Base-by-base conservation (phyloP, 2,113 vertebrate genomes). In the Henicopernis longicauda region DNA sequence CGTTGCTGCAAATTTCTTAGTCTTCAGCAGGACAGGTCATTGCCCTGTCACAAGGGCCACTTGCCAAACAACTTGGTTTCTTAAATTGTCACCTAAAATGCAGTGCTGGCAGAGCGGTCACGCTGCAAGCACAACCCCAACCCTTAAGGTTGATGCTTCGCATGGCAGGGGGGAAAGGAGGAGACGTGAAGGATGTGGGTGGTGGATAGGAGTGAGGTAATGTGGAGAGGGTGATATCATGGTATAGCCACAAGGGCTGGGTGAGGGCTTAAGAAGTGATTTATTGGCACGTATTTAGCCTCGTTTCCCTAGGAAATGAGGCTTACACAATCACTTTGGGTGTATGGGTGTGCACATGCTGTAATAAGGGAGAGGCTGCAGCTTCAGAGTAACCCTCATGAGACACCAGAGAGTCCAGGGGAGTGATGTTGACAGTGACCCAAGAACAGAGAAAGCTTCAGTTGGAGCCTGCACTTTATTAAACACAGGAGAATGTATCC, bases 181-280 rank as follows among this genome's bases (percentile, higher is more conserved):
- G 81, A 77, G 82, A 42, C 14, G 4, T 65, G 66, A 73, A 84
- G 38, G 61, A 85, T 79, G 58, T 79, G 77, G 70, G 92, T 89
- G 88, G 85, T 89, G 86, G 61, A 66, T 7, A 19, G 31, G 57
- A 58, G 10, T 95, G 95, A 95, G 74, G 91, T 96, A 95, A 95
- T 93, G 66, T 65, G 91, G 93, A 95, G 91, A 89, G 34, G n/a
- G 54, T 97, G 96, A 97, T 87, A 77, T 96, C 86, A 96, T 82
- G 73, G 62, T 94, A 61, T 42, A 90, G 76, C 67, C 77, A 71
- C 38, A 90, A 71, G 88, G 61, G 42, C 59, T 73, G 89, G 78
- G 67, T 76, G 78, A 93, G 70, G 62, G 52, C 62, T 97, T 82
- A 85, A 87, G 40, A 66, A 83, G 54, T 70, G 69, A 88, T 90